A percentile compares a stretch with the other conserved stretches of the same genome.
These are phyloP conservation scores for Acronicta alni DNA, from an alignment of 2,888 invertebrate species.

Conservation along the genomic window DNA sequence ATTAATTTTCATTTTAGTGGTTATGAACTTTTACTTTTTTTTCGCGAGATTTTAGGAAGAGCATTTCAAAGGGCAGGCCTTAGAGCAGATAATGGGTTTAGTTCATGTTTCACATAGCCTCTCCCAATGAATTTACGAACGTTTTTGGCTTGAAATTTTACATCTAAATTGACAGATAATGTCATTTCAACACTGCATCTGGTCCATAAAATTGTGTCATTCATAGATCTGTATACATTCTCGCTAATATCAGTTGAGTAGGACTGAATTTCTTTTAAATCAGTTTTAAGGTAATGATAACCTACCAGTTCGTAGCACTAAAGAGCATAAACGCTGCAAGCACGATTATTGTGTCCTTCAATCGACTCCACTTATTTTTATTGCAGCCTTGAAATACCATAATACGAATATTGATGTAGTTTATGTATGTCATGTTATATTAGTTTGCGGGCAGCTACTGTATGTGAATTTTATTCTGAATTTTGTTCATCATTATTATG, in stretches of 20 bases:
- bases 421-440: constrained; percentile 13
- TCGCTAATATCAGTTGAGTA: too few species aligned
- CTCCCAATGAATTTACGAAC: too few species aligned
- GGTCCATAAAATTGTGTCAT: too few species aligned
- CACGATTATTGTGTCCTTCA: constrained; percentile 29
- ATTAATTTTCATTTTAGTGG: constrained; percentile 8
- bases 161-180: too few species aligned
- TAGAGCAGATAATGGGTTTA: too few species aligned
- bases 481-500: constrained; percentile 30
- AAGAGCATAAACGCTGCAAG: constrained; percentile 6
- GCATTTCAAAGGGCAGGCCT: too few species aligned
- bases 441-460: constrained; percentile 10
- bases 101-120: too few species aligned
- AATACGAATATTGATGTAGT: background rate
- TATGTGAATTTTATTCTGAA: constrained; percentile 18
- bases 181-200: too few species aligned
- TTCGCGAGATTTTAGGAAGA: too few species aligned
- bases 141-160: too few species aligned
- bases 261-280: too few species aligned
- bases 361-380: constrained; percentile 18
- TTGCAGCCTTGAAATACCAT: constrained; percentile 24
- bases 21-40: background rate
- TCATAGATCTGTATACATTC: too few species aligned
- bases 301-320: background rate
- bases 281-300: background rate